Percentiles rank a stretch among this genome's conserved stretches.
phyloP scores from a whole-genome alignment of 64 coral and sea anemone species.

The Montipora sp. region DNA sequence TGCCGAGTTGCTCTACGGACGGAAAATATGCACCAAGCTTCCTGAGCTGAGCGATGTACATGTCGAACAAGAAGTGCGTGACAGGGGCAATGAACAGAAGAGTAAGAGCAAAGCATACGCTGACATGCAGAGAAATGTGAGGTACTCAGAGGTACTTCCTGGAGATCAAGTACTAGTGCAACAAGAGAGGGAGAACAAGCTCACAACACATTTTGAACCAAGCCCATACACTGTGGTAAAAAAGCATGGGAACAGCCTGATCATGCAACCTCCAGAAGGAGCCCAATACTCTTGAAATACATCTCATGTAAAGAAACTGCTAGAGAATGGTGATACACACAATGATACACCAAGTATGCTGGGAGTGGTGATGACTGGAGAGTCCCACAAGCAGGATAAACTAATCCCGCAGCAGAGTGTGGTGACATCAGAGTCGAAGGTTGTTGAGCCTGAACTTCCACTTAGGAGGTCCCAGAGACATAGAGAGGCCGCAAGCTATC shows the following conservation, averaged over 20 bases:
- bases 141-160: conserved; percentile 24
- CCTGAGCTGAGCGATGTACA: conserved; percentile 5
- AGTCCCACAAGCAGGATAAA: too few species aligned
- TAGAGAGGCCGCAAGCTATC: too few species aligned
- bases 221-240: conserved; percentile 25
- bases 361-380: too few species aligned
- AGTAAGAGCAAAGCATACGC: conserved; percentile 16
- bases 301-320: conserved; percentile 10
- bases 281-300: conserved; percentile 13
- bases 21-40: neutral
- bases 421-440: too few species aligned
- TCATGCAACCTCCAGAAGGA: conserved; percentile 14
- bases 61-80: conserved; percentile 2
- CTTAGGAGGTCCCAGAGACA: too few species aligned
- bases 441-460: too few species aligned
- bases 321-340: neutral
- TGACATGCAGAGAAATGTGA: neutral
- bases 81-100: conserved; percentile 19
- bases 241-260: conserved; percentile 16
- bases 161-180: conserved; percentile 25
- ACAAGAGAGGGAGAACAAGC: conserved; percentile 34
- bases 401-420: too few species aligned
- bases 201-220: conserved; percentile 19
- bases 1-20: conserved; percentile 6
- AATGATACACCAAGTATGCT: neutral